Conservation (phyloP, 2,797 vertebrate genomes). For the Odontamblyopus lacepedii region DNA sequence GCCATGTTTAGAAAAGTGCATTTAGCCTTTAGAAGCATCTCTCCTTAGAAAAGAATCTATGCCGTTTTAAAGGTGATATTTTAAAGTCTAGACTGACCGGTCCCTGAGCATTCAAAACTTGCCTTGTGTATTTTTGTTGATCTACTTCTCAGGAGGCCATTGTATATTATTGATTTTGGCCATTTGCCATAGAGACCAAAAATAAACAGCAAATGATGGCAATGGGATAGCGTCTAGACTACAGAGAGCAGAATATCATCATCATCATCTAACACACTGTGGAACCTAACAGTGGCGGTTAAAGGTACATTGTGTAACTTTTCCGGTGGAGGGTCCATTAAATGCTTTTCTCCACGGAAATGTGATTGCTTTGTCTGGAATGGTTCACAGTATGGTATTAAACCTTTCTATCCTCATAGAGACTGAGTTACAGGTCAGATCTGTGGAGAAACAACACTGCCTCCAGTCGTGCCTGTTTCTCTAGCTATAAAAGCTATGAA, state of each 20-base stretch:
- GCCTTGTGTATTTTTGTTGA: constrained; percentile 5
- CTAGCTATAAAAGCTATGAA: too few relatives aligned
- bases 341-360: too few relatives aligned
- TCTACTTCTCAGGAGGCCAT: constrained; percentile 9
- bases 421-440: too few relatives aligned
- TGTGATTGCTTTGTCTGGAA: too few relatives aligned
- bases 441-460: too few relatives aligned
- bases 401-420: too few relatives aligned
- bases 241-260: neutral
- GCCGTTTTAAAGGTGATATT: neutral
- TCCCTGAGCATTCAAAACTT: neutral
- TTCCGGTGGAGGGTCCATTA: too few relatives aligned
- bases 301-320: too few relatives aligned
- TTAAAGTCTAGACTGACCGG: neutral
- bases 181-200: constrained; percentile 21
- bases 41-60: neutral
- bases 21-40: neutral
- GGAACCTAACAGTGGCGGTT: neutral
- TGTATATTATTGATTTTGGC: constrained; percentile 36
- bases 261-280: neutral
- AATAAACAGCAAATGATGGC: constrained; percentile 16
- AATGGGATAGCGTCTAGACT: neutral
- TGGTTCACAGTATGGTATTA: too few relatives aligned
- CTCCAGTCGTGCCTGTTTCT: too few relatives aligned
- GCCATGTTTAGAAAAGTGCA: neutral